Base-by-base conservation (phyloP, 2,888 invertebrate genomes). In the Halictus quadricinctus region DNA sequence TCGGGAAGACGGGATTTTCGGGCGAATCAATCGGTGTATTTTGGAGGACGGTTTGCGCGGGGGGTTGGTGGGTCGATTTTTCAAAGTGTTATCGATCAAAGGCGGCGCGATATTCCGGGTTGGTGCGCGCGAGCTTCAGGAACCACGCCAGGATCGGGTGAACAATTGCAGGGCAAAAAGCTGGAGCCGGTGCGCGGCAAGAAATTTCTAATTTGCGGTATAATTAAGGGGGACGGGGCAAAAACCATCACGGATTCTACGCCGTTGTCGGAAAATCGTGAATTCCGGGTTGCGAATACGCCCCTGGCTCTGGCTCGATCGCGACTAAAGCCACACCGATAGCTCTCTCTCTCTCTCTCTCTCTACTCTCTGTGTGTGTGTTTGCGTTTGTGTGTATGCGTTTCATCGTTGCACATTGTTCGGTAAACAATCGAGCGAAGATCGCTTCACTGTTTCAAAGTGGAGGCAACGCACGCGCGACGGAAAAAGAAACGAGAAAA, bases 161-260 rank as follows among this genome's bases (percentile, higher is more conserved):
- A 90, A 91, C 90, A 90, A 91, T 92, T 89, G 91, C 90, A 83
- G 83, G 85, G 88, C 92, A 91, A 92, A 93, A 92, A 92, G 91
- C 91, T 88, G 88, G 91, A 91, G 92, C 86, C 86, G 86, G 85
- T 84, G 86, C 81, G 89, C 85, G 88, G 90, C 93, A 93, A 93
- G 93, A 93, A 93, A 94, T 94, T 94, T 94, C 94, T 94, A 94
- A 94, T 94, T 94, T 94, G 93, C 93, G 94, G 94, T 93, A 94
- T 94, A 94, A 94, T 94, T 94, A 94, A 94, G 94, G 94, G 93
- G 91, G 93, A 86, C 91, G 85, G 80, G 84, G 89, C 93, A 94
- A 94, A 94, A 94, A 94, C 87, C 91, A 88, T 90, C 90, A 91
- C 88, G 91, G 91, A 92, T 93, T 93, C 92, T 92, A 89, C 92